Evolutionary conservation across 2,888 invertebrate genomes (phyloP), one percentile per base, ranked within the genome.

Genomic region (Stegana nigrithorax): DNA sequence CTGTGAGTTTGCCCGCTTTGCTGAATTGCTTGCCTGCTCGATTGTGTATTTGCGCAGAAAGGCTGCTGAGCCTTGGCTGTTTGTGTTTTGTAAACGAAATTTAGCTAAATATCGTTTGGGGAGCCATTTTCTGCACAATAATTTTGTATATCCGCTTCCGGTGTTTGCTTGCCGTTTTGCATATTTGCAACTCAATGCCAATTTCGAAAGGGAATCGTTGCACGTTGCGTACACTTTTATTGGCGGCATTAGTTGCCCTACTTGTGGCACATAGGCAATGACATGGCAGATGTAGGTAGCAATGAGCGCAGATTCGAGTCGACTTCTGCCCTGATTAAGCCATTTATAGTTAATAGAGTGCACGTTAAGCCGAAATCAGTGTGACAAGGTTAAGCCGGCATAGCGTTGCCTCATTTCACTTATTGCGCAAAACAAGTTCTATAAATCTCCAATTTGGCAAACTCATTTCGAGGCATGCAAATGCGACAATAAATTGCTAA

Each of bases 141-240:
- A 73, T 77, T 77, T 68, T 73, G 75, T 78, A 75, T 75, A 75
- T 75, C 80, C 78, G 78, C 59, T 79, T 75, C 79, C 79, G 77
- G 42, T 68, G 39, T 4, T 32, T 32, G 8, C 32, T 1, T 29
- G 6, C 10, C n/a, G n/a, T 32, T 32, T 32, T 32, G 32, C 32
- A 5, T 32, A 32, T 32, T 32, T 12, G 32, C 2, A 32, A 4
- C 32, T 2, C 32, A n/a, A 4, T 32, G 8, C 10, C 6, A n/a
- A 12, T 32, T 32, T n/a, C n/a, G n/a, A n/a, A n/a, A n/a, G 32
- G 32, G 32, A 32, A 32, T 32, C n/a, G 32, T 32, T 32, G 32
- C 8, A n/a, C 32, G 32, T n/a, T 32, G 32, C 5, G 8, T 8
- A 32, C n/a, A 32, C 32, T 8, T n/a, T 2, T 32, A 32, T 32